phyloP scores from a whole-genome alignment of 1,140 invertebrate genomes.

The Philaenus spumarius region DNA sequence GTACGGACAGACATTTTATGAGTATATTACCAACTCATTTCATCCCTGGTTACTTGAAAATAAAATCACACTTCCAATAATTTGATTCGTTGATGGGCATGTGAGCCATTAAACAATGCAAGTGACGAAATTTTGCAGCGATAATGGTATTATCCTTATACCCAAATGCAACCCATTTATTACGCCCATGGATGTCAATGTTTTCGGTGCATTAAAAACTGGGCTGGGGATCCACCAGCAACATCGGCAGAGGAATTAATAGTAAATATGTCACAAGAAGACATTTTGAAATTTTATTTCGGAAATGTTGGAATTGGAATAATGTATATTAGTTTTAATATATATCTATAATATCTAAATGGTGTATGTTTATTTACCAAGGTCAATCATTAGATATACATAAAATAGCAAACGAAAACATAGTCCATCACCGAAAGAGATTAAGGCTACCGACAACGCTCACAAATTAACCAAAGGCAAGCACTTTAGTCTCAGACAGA shows the following conservation, averaged over 20 bases:
- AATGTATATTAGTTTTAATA: too few relatives aligned
- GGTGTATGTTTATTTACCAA: too few relatives aligned
- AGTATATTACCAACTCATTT: conserved; percentile 23
- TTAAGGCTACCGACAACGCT: too few relatives aligned
- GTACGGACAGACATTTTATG: conserved; percentile 12
- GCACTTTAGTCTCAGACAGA: too few relatives aligned
- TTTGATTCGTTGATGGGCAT: conserved; percentile 41
- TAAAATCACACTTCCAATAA: conserved; percentile 29
- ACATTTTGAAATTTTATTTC: conserved; percentile 2
- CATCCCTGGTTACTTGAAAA: conserved; percentile 19
- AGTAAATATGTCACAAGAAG: conserved; percentile 25
- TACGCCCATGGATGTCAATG: conserved; percentile 38
- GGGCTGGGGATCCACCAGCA: conserved; percentile 33
- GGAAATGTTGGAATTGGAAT: too few relatives aligned
- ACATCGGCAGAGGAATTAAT: conserved; percentile 19
- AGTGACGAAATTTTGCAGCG: conserved; percentile 36
- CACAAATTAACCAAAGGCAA: too few relatives aligned
- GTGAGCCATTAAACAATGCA: conserved; percentile 35
- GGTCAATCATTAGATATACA: too few relatives aligned
- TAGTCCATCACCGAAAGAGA: too few relatives aligned
- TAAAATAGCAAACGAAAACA: too few relatives aligned
- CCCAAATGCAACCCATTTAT: conserved; percentile 40
- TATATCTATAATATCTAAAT: too few relatives aligned
- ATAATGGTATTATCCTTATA: conserved; percentile 38
- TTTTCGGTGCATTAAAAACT: conserved; percentile 36